These are phyloP conservation scores for Mesoclemmys tuberculata DNA, from an alignment of 2,113 vertebrate genomes.

Conservation along the genomic window DNA sequence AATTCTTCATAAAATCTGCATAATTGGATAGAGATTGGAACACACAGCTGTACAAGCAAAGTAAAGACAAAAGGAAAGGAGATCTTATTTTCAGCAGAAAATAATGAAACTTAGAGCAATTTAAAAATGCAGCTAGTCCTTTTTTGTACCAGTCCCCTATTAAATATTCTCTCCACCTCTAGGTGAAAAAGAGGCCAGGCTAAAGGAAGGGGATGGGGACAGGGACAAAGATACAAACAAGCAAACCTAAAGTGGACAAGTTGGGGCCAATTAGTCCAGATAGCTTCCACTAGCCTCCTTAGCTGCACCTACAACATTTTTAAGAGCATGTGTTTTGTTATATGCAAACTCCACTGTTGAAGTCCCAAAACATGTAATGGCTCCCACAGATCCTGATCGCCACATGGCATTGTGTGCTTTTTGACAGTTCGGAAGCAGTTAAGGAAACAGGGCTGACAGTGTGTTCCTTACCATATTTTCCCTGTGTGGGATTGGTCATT, in stretches of 20 bases:
- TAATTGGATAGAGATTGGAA: neutral
- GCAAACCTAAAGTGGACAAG: neutral
- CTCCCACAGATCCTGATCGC: neutral
- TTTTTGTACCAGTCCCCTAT: neutral
- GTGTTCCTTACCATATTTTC: neutral
- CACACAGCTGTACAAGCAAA: fast-evolving
- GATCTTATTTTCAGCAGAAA: neutral
- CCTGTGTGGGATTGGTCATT: neutral
- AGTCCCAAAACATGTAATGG: neutral
- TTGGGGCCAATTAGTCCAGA: neutral
- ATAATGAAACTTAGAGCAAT: neutral
- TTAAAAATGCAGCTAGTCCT: neutral
- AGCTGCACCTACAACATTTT: neutral
- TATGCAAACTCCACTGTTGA: neutral
- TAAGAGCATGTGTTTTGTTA: neutral
- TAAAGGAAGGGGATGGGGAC: neutral
- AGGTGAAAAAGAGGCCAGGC: neutral
- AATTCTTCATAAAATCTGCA: neutral
- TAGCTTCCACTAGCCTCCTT: neutral
- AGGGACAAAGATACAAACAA: neutral
- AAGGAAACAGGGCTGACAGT: neutral
- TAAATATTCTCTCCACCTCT: neutral
- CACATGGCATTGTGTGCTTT: neutral
- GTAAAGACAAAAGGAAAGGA: neutral
- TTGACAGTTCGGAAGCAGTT: neutral